A percentile compares a stretch with the other conserved stretches of the same genome.
Evolutionary conservation across 1,140 invertebrate genomes (phyloP).

Genomic region (Adelges cooleyi): DNA sequence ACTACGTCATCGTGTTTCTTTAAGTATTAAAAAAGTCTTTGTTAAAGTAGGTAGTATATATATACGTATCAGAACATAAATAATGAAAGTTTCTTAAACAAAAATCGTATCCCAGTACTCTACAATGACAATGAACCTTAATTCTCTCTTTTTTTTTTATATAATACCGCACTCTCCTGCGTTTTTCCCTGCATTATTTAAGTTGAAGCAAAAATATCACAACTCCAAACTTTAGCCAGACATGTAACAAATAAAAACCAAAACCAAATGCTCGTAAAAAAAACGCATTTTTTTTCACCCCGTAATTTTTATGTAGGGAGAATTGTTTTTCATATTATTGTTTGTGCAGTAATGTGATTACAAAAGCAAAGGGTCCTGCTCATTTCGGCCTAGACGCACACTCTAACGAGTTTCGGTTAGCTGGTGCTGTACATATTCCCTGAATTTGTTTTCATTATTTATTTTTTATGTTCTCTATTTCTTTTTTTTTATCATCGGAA

Average conservation of each 20-base stretch:
- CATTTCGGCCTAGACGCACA: neutral
- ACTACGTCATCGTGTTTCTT: no score
- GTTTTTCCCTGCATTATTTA: neutral
- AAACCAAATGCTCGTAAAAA: constrained; percentile 21
- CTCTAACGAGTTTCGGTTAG: constrained; percentile 9
- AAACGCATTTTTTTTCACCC: neutral
- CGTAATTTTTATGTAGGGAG: constrained; percentile 20
- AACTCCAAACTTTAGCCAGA: constrained; percentile 3
- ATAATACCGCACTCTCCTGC: neutral
- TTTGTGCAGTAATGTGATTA: constrained; percentile 19
- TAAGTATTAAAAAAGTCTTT: no score
- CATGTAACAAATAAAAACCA: constrained; percentile 20
- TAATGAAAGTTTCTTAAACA: constrained; percentile 20
- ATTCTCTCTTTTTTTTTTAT: neutral
- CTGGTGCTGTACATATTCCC: neutral
- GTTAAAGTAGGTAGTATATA: no score
- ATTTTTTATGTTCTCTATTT: neutral
- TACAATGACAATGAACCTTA: constrained; percentile 11
- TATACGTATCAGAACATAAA: constrained; percentile 5
- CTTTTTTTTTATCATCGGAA: neutral
- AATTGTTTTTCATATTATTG: constrained; percentile 21
- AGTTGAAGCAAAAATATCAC: constrained; percentile 12
- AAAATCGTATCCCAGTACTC: constrained; percentile 12
- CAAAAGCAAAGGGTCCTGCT: constrained; percentile 9
- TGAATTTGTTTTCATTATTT: constrained; percentile 16